Evolutionary conservation across 1,140 invertebrate genomes (phyloP), one percentile per base, ranked within the genome.

Genomic region (Cotesia chilonis): DNA sequence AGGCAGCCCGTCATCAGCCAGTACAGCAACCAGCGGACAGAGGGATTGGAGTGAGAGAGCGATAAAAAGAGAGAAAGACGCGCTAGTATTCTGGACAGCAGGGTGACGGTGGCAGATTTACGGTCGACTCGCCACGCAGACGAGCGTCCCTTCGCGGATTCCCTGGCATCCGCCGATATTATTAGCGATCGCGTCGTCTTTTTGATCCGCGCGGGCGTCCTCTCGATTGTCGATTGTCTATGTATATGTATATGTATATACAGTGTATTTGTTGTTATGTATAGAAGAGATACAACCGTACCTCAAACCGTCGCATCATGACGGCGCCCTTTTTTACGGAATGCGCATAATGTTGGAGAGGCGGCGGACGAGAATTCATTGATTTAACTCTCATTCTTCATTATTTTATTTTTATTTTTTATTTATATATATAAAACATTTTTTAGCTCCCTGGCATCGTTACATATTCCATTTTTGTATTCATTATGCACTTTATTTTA

Each of bases 161-260:
- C 84, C 78, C 81, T 76, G 78, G 81, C 82, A 84, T 83, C 82
- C 83, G 79, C 80, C 80, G 83, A 85, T 85, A 85, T 85, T 85
- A 85, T 85, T 85, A 85, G 83, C 81, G 81, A 84, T 83, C 84
- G 83, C 78, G 77, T 81, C 77, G 79, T 83, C 82, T 83, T 85
- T 85, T 85, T 85, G 81, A 85, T 83, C 81, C 80, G 81, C 73
- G 28, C 72, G 75, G 61, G 70, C 38, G 52, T 66, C 70, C 63
- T 54, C 52, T 47, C 41, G 41, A 47, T 47, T 47, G 41, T 7
- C 6, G 6, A 47, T 47, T 9, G 10, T 47, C 41, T 47, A 9
- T 47, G 10, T n/a, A 65, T 12, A 61, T 60, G 35, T 60, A 60
- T 28, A 60, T 20, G 28, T 61, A 61, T 61, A 61, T 61, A 28